Percentiles rank a stretch among this genome's conserved stretches.
phyloP scores from a whole-genome alignment of 2,888 invertebrate genomes.

The Limnephilus marmoratus region DNA sequence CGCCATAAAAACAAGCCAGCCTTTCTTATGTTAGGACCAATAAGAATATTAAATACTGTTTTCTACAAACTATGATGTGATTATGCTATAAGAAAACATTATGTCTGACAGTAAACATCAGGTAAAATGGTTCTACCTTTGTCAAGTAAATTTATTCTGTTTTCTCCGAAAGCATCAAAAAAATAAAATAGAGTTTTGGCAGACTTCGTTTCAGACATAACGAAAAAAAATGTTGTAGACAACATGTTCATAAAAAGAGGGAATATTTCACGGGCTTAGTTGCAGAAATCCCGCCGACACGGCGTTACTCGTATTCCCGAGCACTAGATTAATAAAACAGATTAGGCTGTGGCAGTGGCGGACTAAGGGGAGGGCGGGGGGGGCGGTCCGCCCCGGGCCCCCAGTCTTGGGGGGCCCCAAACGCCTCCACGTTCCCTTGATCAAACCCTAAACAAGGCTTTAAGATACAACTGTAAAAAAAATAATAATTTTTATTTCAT shows the following conservation, averaged over 20 bases:
- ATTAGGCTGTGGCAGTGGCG: slow-evolving; percentile 31
- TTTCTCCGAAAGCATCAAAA: neutral
- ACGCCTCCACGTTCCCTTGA: too few relatives aligned
- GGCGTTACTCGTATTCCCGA: neutral
- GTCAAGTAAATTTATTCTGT: neutral
- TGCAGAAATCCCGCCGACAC: neutral
- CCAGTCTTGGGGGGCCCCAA: too few relatives aligned
- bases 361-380: too few relatives aligned
- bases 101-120: neutral
- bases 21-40: too few relatives aligned
- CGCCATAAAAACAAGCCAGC: too few relatives aligned
- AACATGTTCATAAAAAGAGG: neutral
- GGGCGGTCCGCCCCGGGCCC: too few relatives aligned
- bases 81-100: neutral
- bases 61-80: too few relatives aligned
- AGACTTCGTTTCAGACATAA: neutral
- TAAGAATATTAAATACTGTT: too few relatives aligned
- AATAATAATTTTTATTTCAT: too few relatives aligned
- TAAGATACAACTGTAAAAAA: too few relatives aligned
- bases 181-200: neutral
- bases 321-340: slow-evolving; percentile 2
- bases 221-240: neutral
- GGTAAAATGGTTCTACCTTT: neutral
- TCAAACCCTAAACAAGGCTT: too few relatives aligned
- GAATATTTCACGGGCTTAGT: neutral